These are phyloP conservation scores for Mamestra brassicae DNA, from an alignment of 2,888 invertebrate species.

Conservation along the genomic window DNA sequence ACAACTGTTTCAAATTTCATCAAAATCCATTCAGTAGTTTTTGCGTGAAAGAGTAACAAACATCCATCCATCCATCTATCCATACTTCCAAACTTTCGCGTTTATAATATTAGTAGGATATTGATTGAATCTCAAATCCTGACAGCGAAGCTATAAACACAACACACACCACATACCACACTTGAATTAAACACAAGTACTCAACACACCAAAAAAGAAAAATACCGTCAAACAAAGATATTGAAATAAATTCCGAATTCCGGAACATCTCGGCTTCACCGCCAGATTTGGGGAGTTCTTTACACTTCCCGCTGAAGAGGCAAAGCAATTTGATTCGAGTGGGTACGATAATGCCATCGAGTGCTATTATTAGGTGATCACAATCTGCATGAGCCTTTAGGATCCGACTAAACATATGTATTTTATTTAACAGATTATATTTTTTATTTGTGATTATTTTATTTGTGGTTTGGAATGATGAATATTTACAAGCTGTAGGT, in stretches of 20 bases:
- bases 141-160: too few relatives aligned
- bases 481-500: neutral
- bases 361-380: constrained; percentile 55
- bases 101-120: too few relatives aligned
- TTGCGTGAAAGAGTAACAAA: too few relatives aligned
- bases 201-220: too few relatives aligned
- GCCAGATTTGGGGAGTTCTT: constrained; percentile 60
- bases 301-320: constrained; percentile 57
- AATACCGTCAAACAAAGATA: too few relatives aligned
- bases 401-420: constrained; percentile 23
- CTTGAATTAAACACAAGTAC: too few relatives aligned
- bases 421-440: constrained; percentile 10
- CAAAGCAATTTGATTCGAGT: constrained; percentile 70
- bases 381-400: constrained; percentile 58
- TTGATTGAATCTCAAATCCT: too few relatives aligned
- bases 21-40: too few relatives aligned
- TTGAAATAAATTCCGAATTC: neutral
- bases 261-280: constrained; percentile 41
- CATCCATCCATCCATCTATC: too few relatives aligned
- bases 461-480: neutral
- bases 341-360: constrained; percentile 54
- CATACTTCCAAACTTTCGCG: too few relatives aligned
- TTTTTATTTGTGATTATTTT: constrained; percentile 9
- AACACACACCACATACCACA: too few relatives aligned
- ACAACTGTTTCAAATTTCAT: too few relatives aligned